These are phyloP conservation scores for Calidris pugnax DNA, from an alignment of 2,113 vertebrate species.

Conservation along the genomic window DNA sequence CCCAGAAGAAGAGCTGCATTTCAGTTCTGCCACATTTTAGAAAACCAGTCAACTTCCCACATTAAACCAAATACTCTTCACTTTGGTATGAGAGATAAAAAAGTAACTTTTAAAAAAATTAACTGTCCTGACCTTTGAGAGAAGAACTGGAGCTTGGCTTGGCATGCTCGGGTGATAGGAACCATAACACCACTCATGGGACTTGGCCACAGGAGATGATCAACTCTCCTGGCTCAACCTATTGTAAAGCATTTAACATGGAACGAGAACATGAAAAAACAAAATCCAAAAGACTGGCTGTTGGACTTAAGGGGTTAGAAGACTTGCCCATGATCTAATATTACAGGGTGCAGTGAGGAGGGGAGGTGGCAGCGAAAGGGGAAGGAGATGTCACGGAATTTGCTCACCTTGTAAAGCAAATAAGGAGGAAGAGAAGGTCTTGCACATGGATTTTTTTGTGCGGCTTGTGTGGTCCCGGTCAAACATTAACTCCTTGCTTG, in stretches of 20 bases:
- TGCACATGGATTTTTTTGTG: background rate
- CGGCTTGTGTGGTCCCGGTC: constrained; percentile 2
- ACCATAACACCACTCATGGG: background rate
- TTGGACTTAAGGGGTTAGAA: background rate
- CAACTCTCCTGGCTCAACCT: background rate
- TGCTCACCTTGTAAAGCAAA: constrained; percentile 31
- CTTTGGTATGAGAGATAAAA: background rate
- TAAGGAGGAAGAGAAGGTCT: background rate
- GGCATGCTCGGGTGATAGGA: background rate
- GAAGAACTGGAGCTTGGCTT: background rate
- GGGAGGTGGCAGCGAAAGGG: background rate
- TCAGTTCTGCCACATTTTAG: background rate
- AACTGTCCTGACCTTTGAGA: background rate
- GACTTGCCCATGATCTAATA: background rate
- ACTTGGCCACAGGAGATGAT: background rate
- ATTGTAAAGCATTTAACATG: background rate
- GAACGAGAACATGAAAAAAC: background rate
- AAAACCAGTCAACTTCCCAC: background rate
- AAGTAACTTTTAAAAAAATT: background rate
- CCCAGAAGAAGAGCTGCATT: background rate
- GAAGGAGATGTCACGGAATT: background rate
- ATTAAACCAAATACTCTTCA: background rate
- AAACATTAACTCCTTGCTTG: constrained; percentile 71
- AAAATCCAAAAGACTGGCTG: background rate
- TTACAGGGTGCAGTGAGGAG: background rate